Evolutionary conservation across 1,140 invertebrate genomes (phyloP).

Genomic region (Caerostris darwini): DNA sequence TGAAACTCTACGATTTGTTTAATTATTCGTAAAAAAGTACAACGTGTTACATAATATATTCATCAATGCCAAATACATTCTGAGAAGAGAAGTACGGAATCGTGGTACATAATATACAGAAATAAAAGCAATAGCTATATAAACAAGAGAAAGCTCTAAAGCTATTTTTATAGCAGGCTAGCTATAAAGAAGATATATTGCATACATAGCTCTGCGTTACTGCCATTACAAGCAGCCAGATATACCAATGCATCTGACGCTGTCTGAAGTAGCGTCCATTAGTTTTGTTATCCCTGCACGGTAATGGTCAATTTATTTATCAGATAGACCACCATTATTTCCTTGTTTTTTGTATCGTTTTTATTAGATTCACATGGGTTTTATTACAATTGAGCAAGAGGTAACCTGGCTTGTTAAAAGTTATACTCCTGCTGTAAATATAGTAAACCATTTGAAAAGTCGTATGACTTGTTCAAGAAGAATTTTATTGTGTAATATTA

Average conservation of each 20-base stretch:
- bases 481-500: too few species aligned
- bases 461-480: too few species aligned
- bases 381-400: neutral
- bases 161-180: conserved; percentile 61
- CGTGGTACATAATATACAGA: conserved; percentile 6
- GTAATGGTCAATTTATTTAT: conserved; percentile 69
- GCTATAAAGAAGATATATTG: conserved; percentile 63
- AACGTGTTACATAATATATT: neutral
- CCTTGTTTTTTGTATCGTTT: conserved; percentile 43
- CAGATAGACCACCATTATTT: conserved; percentile 62
- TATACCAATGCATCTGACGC: conserved; percentile 44
- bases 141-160: conserved; percentile 63
- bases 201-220: conserved; percentile 57
- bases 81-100: conserved; percentile 6
- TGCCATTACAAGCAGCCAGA: conserved; percentile 46
- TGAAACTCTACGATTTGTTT: too few species aligned
- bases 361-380: conserved; percentile 20
- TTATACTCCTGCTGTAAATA: too few species aligned
- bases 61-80: neutral
- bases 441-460: too few species aligned
- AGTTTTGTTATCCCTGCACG: conserved; percentile 46
- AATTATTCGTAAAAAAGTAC: neutral
- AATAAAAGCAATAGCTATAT: conserved; percentile 41
- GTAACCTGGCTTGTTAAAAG: too few species aligned
- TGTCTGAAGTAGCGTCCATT: conserved; percentile 52